Conservation (phyloP, 2,888 invertebrate species). For the Epinotia bilunana region DNA sequence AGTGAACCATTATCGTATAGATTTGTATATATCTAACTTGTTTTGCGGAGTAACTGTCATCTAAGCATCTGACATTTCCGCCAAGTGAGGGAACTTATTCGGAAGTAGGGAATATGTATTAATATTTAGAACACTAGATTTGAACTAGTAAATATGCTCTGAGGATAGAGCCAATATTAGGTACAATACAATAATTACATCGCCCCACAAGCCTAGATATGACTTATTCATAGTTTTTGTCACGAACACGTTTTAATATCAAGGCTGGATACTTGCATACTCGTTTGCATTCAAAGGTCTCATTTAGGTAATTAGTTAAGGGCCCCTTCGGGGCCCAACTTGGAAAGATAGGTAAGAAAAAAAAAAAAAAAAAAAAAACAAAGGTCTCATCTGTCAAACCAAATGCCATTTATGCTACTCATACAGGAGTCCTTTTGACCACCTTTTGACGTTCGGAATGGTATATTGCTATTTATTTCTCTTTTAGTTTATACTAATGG, state of each 20-base stretch:
- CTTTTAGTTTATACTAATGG: background rate
- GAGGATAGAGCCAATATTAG: background rate
- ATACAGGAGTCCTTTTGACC: background rate
- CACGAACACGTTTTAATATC: slow-evolving; percentile 9
- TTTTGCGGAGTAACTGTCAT: too few relatives aligned
- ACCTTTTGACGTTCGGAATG: background rate
- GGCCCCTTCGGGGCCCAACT: too few relatives aligned
- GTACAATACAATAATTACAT: background rate
- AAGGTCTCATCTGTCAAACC: slow-evolving; percentile 18
- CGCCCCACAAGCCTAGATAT: background rate
- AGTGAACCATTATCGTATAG: too few relatives aligned
- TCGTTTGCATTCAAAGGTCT: slow-evolving; percentile 26
- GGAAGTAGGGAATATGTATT: too few relatives aligned
- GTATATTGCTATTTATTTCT: background rate
- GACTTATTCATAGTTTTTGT: background rate
- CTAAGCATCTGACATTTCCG: too few relatives aligned
- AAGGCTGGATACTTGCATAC: slow-evolving; percentile 13
- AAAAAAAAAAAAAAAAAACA: too few relatives aligned
- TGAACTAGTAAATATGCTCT: background rate
- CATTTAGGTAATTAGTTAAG: too few relatives aligned
- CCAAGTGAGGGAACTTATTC: too few relatives aligned
- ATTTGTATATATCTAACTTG: too few relatives aligned
- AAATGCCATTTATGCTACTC: slow-evolving; percentile 3
- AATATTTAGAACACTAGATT: too few relatives aligned
- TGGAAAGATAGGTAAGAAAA: too few relatives aligned